A percentile compares a stretch with the other conserved stretches of the same genome.
These are phyloP conservation scores for Tursiops truncatus DNA, from an alignment of 2,113 vertebrate species.

Conservation along the genomic window DNA sequence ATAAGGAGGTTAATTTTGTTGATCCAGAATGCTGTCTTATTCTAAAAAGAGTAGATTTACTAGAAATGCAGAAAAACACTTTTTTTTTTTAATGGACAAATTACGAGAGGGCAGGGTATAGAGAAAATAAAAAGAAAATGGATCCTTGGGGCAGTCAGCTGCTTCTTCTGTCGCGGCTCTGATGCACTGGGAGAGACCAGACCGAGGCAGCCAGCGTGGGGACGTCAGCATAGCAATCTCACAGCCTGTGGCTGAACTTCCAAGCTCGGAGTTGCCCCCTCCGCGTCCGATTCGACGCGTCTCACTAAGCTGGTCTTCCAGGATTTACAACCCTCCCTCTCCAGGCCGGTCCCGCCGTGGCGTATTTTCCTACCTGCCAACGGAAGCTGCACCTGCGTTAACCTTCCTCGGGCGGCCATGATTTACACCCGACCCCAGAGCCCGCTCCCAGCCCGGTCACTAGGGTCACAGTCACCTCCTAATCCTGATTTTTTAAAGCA, in stretches of 20 bases:
- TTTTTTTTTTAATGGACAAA: neutral
- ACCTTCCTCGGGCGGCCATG: accelerated
- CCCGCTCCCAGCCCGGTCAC: neutral
- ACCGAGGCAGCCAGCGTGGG: too few species aligned
- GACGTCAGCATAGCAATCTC: accelerated
- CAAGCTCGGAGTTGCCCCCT: neutral
- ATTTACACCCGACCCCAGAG: neutral
- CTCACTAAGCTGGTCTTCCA: too few species aligned
- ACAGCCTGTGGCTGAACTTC: neutral
- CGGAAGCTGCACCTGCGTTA: neutral
- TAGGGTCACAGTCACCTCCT: neutral
- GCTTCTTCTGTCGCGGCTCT: accelerated
- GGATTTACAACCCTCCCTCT: neutral
- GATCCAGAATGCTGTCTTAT: neutral
- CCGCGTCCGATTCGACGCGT: accelerated
- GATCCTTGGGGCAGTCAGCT: neutral
- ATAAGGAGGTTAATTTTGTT: neutral
- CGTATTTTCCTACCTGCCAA: neutral
- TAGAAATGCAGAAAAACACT: neutral
- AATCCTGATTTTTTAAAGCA: neutral
- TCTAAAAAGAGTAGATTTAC: neutral
- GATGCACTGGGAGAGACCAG: neutral
- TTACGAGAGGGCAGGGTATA: neutral
- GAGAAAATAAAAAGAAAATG: neutral
- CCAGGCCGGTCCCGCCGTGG: accelerated